Base-by-base conservation (phyloP, 2,888 invertebrate species). In the Hemistola chrysoprasaria region DNA sequence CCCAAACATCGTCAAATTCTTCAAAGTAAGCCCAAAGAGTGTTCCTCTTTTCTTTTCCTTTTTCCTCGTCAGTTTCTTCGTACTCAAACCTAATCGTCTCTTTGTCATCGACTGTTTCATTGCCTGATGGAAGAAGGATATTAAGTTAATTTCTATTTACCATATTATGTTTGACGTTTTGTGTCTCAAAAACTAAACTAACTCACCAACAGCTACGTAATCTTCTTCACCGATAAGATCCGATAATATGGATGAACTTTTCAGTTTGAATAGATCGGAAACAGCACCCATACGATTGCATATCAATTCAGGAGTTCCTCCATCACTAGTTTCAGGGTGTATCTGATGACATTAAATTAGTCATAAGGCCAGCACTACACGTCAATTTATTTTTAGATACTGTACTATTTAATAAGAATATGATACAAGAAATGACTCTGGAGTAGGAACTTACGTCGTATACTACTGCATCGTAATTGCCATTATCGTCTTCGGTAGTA, bases 21-120 rank as follows among this genome's bases (percentile, higher is more conserved):
- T 26, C 29, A 8, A 63, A 69, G 9, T 22, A 25, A 1, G 73
- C 81, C 76, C 78, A 80, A n/a, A 81, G n/a, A 8, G 62, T 65
- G 8, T 49, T 20, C 31, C 44, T 53, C 0, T 6, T 5, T 6
- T 61, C 53, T 9, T 22, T 11, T 1, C 27, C 32, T 1, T 40
- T 35, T n/a, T 50, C 40, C 0, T 33, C 16, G 0, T 55, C 33
- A 7, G 43, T 35, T 16, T 16, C 16, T 16, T 16, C 4, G 8
- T 26, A 54, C 20, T 40, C 42, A 36, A 71, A 81, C 41, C 71
- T 79, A 0, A 56, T 45, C 8, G 66, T 65, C 1, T 70, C 55
- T 11, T 50, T 49, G 16, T 63, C 61, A 24, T 57, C 49, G 6
- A 77, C 41, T 1, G 49, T 49, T 26, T 81, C 80, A 7, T 59